Conservation (phyloP, 2,113 vertebrate genomes). For the Xiphophorus hellerii region DNA sequence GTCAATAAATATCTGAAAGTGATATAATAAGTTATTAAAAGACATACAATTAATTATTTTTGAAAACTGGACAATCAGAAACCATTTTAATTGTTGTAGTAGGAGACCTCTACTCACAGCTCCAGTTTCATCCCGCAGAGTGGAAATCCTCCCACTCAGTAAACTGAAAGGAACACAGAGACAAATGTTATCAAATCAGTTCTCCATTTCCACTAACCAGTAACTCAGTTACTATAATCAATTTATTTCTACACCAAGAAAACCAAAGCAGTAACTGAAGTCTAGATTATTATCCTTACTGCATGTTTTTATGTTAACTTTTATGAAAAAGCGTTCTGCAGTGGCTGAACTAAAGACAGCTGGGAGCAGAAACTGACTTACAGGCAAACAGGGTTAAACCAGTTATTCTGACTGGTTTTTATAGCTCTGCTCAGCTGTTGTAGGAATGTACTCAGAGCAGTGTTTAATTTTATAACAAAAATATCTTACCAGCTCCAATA, state of each 20-base stretch:
- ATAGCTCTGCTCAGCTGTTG: slow-evolving; percentile 57
- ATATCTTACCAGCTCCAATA: slow-evolving; percentile 21
- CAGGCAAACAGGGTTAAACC: neutral
- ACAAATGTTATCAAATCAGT: slow-evolving; percentile 21
- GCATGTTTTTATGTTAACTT: neutral
- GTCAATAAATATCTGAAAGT: slow-evolving; percentile 97
- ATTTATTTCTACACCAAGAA: neutral
- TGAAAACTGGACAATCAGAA: neutral
- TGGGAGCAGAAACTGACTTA: slow-evolving; percentile 27
- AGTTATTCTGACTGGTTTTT: slow-evolving; percentile 36
- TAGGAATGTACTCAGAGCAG: slow-evolving; percentile 41
- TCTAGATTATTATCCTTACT: slow-evolving; percentile 3
- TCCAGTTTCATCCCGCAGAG: slow-evolving; percentile 98
- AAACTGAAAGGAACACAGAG: slow-evolving; percentile 82
- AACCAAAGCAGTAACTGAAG: neutral
- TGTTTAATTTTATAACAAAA: slow-evolving; percentile 19
- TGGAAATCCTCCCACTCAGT: slow-evolving; percentile 98
- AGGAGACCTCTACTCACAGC: slow-evolving; percentile 86
- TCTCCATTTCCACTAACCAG: slow-evolving; percentile 34
- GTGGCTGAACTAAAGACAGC: slow-evolving; percentile 26
- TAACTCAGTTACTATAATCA: neutral
- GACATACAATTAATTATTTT: neutral
- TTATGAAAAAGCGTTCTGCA: neutral
- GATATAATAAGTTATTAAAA: neutral
- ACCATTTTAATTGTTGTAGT: neutral